A percentile compares a stretch with the other conserved stretches of the same genome.
These are phyloP conservation scores for Macropodus opercularis DNA, from an alignment of 2,797 vertebrate species.

Conservation along the genomic window DNA sequence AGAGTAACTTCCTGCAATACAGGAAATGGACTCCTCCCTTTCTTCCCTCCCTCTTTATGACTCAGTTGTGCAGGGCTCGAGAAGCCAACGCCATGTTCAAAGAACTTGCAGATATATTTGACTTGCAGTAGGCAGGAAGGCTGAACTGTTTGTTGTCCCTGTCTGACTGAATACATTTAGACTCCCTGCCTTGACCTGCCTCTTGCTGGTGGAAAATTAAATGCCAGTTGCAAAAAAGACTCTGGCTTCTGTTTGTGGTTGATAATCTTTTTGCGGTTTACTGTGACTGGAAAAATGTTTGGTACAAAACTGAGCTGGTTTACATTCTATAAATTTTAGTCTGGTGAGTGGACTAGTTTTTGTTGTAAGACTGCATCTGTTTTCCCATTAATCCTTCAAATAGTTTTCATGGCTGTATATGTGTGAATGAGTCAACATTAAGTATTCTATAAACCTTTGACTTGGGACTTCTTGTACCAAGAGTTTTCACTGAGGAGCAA, in stretches of 20 bases:
- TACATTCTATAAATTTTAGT: background rate
- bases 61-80: slow-evolving; percentile 33
- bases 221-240: background rate
- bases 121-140: slow-evolving; percentile 28
- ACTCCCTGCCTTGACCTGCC: slow-evolving; percentile 43
- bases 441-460: background rate
- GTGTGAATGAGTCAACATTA: background rate
- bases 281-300: background rate
- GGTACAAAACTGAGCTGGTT: background rate
- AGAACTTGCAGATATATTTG: slow-evolving; percentile 64
- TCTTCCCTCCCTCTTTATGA: slow-evolving; percentile 52
- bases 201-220: slow-evolving; percentile 15
- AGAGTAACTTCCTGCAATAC: slow-evolving; percentile 79
- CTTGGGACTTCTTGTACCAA: slow-evolving; percentile 10
- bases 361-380: background rate
- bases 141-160: slow-evolving; percentile 34
- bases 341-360: too few species aligned
- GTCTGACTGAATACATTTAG: slow-evolving; percentile 29
- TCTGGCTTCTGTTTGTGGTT: background rate
- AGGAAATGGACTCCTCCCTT: slow-evolving; percentile 83
- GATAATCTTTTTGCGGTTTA: background rate
- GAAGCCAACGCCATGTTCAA: slow-evolving; percentile 72
- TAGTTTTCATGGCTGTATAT: background rate
- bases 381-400: too few species aligned
- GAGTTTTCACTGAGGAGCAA: background rate